These are phyloP conservation scores for Lypha dubia DNA, from an alignment of 2,888 invertebrate genomes.

Conservation along the genomic window DNA sequence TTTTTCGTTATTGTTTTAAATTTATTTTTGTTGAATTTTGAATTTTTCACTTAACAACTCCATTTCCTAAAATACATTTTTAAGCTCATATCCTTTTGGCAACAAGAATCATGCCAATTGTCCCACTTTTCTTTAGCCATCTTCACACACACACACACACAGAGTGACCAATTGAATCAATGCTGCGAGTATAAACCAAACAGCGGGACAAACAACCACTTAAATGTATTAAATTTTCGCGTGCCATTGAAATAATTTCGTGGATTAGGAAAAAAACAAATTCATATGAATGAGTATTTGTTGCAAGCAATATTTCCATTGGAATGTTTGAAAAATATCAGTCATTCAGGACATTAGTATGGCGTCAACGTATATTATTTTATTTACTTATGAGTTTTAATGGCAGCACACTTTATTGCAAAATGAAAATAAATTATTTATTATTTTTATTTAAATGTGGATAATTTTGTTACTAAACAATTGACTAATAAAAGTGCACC, in stretches of 20 bases:
- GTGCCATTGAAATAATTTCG: slow-evolving; percentile 82
- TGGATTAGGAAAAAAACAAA: slow-evolving; percentile 78
- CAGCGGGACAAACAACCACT: slow-evolving; percentile 61
- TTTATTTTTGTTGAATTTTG: background rate
- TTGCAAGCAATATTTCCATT: background rate
- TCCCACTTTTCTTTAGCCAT: slow-evolving; percentile 4
- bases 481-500: too few species aligned
- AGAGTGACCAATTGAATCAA: slow-evolving; percentile 57
- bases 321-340: slow-evolving; percentile 28
- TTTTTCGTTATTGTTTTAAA: background rate
- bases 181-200: slow-evolving; percentile 15
- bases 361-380: slow-evolving; percentile 40
- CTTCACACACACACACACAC: background rate
- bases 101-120: slow-evolving; percentile 12
- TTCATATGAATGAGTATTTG: slow-evolving; percentile 4
- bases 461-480: too few species aligned
- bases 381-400: background rate
- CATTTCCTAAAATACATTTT: slow-evolving; percentile 27
- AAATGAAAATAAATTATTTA: too few species aligned
- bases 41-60: slow-evolving; percentile 24
- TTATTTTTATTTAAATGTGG: too few species aligned
- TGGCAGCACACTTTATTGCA: background rate
- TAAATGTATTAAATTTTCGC: slow-evolving; percentile 78
- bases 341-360: slow-evolving; percentile 34
- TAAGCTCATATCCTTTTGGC: slow-evolving; percentile 27